A percentile compares a stretch with the other conserved stretches of the same genome.
phyloP scores from a whole-genome alignment of 2,888 invertebrate genomes.

The Chamaedrilus cognettii region DNA sequence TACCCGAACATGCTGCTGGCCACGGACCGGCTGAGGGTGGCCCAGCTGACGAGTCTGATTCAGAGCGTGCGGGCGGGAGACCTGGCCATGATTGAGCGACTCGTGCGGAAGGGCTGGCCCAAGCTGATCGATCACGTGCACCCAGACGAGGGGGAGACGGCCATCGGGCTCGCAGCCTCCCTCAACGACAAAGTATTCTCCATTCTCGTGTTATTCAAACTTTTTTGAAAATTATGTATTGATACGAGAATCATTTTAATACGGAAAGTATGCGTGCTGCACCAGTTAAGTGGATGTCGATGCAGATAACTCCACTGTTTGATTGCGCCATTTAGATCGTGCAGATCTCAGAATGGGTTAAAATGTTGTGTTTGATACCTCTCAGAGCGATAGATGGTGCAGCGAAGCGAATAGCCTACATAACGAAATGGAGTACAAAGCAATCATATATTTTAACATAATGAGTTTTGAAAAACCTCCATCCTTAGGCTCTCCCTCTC shows the following conservation, averaged over 20 bases:
- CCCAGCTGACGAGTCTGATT: constrained; percentile 59
- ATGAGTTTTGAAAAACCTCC: no score
- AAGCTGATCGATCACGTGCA: constrained; percentile 60
- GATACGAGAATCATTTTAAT: constrained; percentile 4
- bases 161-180: constrained; percentile 54
- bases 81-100: constrained; percentile 49
- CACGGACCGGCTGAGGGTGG: constrained; percentile 52
- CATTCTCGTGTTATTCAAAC: no score
- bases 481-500: no score
- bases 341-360: no score
- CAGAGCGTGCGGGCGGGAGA: constrained; percentile 58
- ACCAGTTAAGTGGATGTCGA: background rate
- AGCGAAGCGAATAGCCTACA: no score
- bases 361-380: no score
- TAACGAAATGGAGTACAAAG: no score
- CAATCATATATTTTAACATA: no score
- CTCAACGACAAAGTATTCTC: constrained; percentile 57
- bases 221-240: no score
- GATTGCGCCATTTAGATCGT: no score
- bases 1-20: constrained; percentile 53
- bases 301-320: background rate
- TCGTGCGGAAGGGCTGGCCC: constrained; percentile 55
- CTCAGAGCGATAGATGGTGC: no score
- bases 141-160: constrained; percentile 49
- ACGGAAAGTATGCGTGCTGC: background rate